Conservation (phyloP, 2,113 vertebrate genomes). For the Catharus bicknelli region DNA sequence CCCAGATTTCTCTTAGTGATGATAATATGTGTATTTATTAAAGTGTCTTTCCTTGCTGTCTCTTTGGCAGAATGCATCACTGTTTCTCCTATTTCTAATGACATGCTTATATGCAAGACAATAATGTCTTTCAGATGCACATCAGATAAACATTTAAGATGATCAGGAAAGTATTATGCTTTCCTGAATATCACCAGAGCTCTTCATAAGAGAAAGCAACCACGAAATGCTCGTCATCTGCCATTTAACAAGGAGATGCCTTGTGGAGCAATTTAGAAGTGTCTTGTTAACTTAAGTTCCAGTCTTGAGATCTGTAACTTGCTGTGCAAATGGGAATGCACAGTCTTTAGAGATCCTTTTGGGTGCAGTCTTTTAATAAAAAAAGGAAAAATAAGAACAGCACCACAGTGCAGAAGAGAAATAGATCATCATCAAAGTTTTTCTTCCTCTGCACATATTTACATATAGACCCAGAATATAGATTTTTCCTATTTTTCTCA, state of each 20-base stretch:
- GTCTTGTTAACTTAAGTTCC: neutral
- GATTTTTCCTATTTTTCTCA: neutral
- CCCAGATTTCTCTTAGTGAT: constrained; percentile 31
- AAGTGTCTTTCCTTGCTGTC: neutral
- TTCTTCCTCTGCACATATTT: neutral
- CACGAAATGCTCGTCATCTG: neutral
- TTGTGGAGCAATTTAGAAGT: neutral
- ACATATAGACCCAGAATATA: neutral
- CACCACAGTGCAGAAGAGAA: neutral
- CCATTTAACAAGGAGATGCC: neutral
- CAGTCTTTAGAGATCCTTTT: neutral
- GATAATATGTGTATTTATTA: constrained; percentile 25
- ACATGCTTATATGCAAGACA: constrained; percentile 11
- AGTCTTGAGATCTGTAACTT: neutral
- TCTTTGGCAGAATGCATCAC: neutral
- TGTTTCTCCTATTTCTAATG: constrained; percentile 7
- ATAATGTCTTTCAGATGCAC: constrained; percentile 40
- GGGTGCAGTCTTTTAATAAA: neutral
- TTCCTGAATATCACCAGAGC: constrained; percentile 7
- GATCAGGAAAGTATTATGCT: neutral
- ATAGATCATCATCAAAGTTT: neutral
- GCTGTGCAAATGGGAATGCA: neutral
- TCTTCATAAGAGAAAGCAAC: constrained; percentile 11
- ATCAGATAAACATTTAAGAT: constrained; percentile 22
- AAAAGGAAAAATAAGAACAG: neutral